A percentile compares a stretch with the other conserved stretches of the same genome.
Evolutionary conservation across 2,888 invertebrate species (phyloP).

Genomic region (Sicus ferrugineus): DNA sequence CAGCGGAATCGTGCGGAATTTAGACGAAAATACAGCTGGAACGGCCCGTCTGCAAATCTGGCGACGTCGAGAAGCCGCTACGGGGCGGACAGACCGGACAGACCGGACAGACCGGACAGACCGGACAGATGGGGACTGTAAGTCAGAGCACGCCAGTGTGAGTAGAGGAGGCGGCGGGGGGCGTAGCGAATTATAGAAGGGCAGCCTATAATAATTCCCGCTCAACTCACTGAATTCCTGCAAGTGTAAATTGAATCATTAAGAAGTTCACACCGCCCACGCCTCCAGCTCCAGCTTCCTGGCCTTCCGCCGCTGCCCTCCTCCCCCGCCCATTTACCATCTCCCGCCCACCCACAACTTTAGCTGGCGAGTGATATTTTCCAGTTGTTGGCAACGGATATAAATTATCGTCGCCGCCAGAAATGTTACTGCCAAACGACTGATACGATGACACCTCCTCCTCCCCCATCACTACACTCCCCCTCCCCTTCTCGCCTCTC

Average conservation of each 20-base stretch:
- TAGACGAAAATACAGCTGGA: too few relatives aligned
- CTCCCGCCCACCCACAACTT: too few relatives aligned
- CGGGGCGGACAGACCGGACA: not conserved
- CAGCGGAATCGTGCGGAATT: too few relatives aligned
- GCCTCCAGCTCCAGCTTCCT: too few relatives aligned
- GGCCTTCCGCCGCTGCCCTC: too few relatives aligned
- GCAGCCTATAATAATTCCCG: not conserved
- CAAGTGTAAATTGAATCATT: not conserved
- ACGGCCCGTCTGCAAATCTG: too few relatives aligned
- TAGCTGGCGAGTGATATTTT: too few relatives aligned
- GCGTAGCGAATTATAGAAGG: not conserved
- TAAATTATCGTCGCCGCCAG: conserved; percentile 1
- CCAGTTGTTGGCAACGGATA: conserved; percentile 8
- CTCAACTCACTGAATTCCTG: not conserved
- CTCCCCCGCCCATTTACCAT: too few relatives aligned
- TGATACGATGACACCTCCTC: not conserved
- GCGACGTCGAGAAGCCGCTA: too few relatives aligned
- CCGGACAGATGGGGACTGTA: not conserved
- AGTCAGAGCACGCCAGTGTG: not conserved
- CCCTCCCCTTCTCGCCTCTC: not conserved
- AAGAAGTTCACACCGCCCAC: not conserved
- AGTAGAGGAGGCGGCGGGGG: not conserved
- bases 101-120: not conserved
- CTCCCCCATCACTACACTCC: not conserved
- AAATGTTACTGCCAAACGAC: not conserved